Percentiles rank a stretch among this genome's conserved stretches.
These are phyloP conservation scores for Brachycybe producta DNA, from an alignment of 2,888 invertebrate species.

Conservation along the genomic window DNA sequence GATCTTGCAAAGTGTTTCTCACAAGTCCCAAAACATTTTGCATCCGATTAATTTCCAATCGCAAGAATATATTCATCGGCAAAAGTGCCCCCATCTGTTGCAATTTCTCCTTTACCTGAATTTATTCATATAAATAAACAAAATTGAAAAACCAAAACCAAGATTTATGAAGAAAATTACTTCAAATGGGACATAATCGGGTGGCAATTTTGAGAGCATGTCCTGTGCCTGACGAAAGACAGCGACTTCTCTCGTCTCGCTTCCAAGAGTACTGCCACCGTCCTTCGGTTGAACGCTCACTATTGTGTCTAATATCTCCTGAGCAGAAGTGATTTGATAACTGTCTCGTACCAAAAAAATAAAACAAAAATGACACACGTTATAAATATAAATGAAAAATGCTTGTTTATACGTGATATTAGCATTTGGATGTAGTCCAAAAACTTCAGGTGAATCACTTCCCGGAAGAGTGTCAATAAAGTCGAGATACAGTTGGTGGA, in stretches of 20 bases:
- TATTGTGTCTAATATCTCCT: constrained; percentile 79
- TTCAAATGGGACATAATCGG: constrained; percentile 77
- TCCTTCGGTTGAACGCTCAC: constrained; percentile 95
- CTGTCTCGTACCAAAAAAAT: constrained; percentile 33
- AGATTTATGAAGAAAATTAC: constrained; percentile 27
- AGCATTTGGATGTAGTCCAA: constrained; percentile 90
- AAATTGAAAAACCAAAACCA: background rate
- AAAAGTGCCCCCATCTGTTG: constrained; percentile 80
- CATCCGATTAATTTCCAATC: constrained; percentile 63
- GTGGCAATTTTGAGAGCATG: constrained; percentile 75
- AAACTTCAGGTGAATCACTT: constrained; percentile 86
- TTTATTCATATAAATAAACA: no score
- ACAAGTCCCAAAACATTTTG: constrained; percentile 68
- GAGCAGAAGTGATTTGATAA: constrained; percentile 88
- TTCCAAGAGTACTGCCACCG: constrained; percentile 67
- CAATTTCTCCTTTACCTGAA: constrained; percentile 56
- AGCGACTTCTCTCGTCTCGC: constrained; percentile 82
- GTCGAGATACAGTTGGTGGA: constrained; percentile 45
- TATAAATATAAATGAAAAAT: background rate
- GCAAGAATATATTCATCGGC: constrained; percentile 90
- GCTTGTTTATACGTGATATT: constrained; percentile 65
- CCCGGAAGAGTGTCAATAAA: constrained; percentile 73
- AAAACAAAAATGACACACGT: background rate
- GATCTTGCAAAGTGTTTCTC: constrained; percentile 64
- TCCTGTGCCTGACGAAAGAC: constrained; percentile 86